Evolutionary conservation across 2,888 invertebrate genomes (phyloP), one percentile per base, ranked within the genome.

Genomic region (Pollenia griseotomentosa): DNA sequence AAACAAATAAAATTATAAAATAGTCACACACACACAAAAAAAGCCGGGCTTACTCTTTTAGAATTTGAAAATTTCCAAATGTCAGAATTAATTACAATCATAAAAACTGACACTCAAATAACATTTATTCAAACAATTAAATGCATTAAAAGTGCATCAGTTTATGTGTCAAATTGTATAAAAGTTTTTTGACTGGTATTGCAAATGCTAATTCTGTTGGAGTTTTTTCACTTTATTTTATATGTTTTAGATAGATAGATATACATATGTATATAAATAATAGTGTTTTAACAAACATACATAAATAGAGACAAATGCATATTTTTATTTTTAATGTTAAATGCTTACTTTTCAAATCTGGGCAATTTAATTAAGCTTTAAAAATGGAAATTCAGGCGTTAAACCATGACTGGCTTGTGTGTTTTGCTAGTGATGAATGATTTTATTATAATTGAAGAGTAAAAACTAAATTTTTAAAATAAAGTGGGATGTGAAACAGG

Each of bases 101-200:
- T 63, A 75, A 44, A 46, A 74, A 68, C 61, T 59, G 74, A 61
- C 61, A 75, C 46, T 55, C 44, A 55, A 61, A 80, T 46, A 63
- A 80, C 46, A 51, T 55, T 80, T 53, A 53, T 74, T 74, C 68
- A 23, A 75, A 68, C 68, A 75, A 75, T 82, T 75, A 61, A 53
- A 68, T 53, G 42, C 68, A 33, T 75, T 75, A 68, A 75, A 75
- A 14, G 40, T 40, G 44, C 42, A 51, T 11, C 44, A 51, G 51
- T 44, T 53, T 51, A 42, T n/a, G 51, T 6, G 0, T 51, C 3
- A 10, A 16, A 33, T 14, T 46, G 55, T 9, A 55, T 11, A n/a
- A 10, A 40, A 5, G 23, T 46, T 33, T 33, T 33, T 55, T 55
- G 46, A 51, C 16, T 48, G 33, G 46, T 40, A 33, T 46, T 48